These are phyloP conservation scores for Plutomurus gul DNA, from an alignment of 1,140 invertebrate genomes.

Conservation along the genomic window DNA sequence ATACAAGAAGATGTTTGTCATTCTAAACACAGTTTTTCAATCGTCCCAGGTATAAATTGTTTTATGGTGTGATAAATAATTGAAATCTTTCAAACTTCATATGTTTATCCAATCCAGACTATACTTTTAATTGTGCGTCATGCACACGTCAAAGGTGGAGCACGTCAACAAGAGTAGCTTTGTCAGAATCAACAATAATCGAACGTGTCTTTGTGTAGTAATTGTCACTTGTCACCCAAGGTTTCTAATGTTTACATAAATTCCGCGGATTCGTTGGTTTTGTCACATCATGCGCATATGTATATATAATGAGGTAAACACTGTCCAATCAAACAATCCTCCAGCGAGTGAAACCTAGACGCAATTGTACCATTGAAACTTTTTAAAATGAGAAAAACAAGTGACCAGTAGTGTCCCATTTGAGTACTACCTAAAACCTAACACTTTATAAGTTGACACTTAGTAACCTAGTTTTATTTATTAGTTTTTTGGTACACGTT, in stretches of 20 bases:
- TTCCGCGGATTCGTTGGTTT: too few species aligned
- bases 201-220: not conserved
- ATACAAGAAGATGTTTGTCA: slow-evolving; percentile 59
- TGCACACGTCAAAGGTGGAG: not conserved
- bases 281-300: too few species aligned
- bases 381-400: too few species aligned
- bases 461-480: not conserved
- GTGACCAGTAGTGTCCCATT: too few species aligned
- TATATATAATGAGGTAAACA: too few species aligned
- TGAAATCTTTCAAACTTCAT: not conserved
- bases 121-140: not conserved
- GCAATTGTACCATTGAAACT: too few species aligned
- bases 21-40: slow-evolving; percentile 61
- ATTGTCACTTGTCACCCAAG: not conserved
- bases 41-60: slow-evolving; percentile 60
- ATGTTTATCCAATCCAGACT: not conserved
- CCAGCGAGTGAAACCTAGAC: too few species aligned
- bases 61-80: not conserved
- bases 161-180: not conserved
- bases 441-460: not conserved
- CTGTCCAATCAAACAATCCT: too few species aligned
- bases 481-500: not conserved
- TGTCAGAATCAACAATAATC: too few species aligned
- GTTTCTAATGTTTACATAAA: too few species aligned
- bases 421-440: too few species aligned